A percentile compares a stretch with the other conserved stretches of the same genome.
Evolutionary conservation across 2,888 invertebrate genomes (phyloP).

Genomic region (Zygaena filipendulae): DNA sequence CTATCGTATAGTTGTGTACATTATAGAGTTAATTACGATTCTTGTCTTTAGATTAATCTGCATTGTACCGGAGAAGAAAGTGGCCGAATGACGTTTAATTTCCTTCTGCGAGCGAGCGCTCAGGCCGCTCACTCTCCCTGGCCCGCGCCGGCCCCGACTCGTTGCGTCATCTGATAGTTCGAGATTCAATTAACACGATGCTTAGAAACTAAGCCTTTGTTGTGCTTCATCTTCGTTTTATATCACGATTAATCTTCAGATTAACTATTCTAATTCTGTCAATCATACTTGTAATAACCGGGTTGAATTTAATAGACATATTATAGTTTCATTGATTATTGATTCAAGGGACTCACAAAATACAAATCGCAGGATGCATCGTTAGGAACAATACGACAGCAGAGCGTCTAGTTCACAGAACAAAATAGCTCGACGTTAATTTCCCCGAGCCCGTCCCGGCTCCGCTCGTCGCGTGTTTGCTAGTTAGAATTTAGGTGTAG

Average conservation of each 20-base stretch:
- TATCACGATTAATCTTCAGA: slow-evolving; percentile 20
- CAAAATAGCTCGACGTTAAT: slow-evolving; percentile 41
- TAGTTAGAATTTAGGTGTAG: slow-evolving; percentile 65
- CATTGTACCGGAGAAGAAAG: slow-evolving; percentile 46
- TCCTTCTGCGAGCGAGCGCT: slow-evolving; percentile 36
- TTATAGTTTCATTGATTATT: too few species aligned
- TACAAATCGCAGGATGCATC: too few species aligned
- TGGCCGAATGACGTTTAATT: slow-evolving; percentile 62
- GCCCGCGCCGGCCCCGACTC: slow-evolving; percentile 27
- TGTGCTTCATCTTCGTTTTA: slow-evolving; percentile 15
- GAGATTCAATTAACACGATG: slow-evolving; percentile 43
- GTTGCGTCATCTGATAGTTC: slow-evolving; percentile 38
- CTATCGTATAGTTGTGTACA: too few species aligned
- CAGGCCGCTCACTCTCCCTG: slow-evolving; percentile 24
- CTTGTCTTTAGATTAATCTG: slow-evolving; percentile 27
- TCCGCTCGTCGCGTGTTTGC: slow-evolving; percentile 49
- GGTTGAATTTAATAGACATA: too few species aligned
- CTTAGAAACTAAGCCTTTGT: slow-evolving; percentile 24
- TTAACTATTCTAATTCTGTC: too few species aligned
- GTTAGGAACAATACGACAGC: too few species aligned
- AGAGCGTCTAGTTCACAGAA: too few species aligned
- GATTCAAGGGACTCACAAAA: too few species aligned
- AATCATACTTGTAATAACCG: too few species aligned
- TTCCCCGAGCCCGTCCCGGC: slow-evolving; percentile 35
- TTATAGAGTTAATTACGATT: slow-evolving; percentile 17